Base-by-base conservation (phyloP, 2,888 invertebrate species). In the Rhamphomyia laevipes region DNA sequence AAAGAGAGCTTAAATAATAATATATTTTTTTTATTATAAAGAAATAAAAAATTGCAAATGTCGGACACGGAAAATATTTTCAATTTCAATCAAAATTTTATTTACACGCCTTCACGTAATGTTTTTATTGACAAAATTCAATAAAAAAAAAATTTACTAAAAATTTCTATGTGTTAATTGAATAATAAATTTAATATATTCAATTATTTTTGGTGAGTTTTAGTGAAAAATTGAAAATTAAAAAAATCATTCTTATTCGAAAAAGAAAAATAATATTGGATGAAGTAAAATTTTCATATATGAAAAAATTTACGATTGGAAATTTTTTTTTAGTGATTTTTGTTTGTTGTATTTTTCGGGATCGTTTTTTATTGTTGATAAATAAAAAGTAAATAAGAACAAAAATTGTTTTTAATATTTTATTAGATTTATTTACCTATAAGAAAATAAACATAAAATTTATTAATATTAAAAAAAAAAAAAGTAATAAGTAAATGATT, bases 151-250 rank as follows among this genome's bases (percentile, higher is more conserved):
- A 56, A 55, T 56, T 47, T 56, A 49, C 48, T 43, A 51, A 46
- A 58, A 55, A 53, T 56, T 49, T 50, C 55, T 52, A 57, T 51
- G 59, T 59, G 60, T 56, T 55, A 52, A 55, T 56, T 56, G 46
- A 45, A 51, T 53, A 55, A 57, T 54, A 47, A 60, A 58, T 59
- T 59, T 57, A 41, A 15, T 43, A 35, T 48, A 44, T 51, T 56
- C 51, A 57, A 50, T 55, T 52, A 51, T 55, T 46, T 53, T 57
- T 56, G 61, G 61, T 60, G 60, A 60, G 60, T 60, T 59, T 46
- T 44, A 52, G 43, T 49, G 50, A 48, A 49, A 48, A 49, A 35
- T 47, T 49, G 31, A 44, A 54, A 50, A 55, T 40, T 31, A 33
- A 45, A 27, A 33, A 37, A 37, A 50, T 42, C 45, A 46, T 42